A percentile compares a stretch with the other conserved stretches of the same genome.
Evolutionary conservation across 92 coral and sea anemone species (phyloP).

Genomic region (Hydrozoanthus gracilis): DNA sequence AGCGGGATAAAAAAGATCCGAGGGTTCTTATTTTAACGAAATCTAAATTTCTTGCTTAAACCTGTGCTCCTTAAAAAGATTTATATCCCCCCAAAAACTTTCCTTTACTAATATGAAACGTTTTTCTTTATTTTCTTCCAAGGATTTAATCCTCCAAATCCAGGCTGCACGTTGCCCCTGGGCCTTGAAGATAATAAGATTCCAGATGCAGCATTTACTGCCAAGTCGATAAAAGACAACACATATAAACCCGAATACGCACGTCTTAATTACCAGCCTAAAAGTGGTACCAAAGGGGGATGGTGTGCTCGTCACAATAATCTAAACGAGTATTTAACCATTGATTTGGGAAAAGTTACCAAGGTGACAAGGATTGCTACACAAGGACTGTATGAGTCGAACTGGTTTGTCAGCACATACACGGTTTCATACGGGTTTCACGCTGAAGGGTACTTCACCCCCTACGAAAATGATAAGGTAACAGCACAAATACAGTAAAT

Average conservation of each 20-base stretch:
- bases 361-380: constrained; percentile 36
- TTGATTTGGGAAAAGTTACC: constrained; percentile 23
- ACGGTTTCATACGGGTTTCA: constrained; percentile 7
- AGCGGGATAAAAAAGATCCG: too few species aligned
- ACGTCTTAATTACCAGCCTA: constrained; percentile 8
- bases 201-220: constrained; percentile 23
- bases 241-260: neutral
- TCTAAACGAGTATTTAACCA: constrained; percentile 20
- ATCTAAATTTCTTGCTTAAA: too few species aligned
- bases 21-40: too few species aligned
- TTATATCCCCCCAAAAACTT: too few species aligned
- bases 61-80: too few species aligned
- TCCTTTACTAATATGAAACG: too few species aligned
- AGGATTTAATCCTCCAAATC: constrained; percentile 29
- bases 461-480: constrained; percentile 28
- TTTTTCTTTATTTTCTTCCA: neutral
- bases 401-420: constrained; percentile 16
- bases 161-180: constrained; percentile 33
- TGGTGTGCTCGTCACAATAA: constrained; percentile 29
- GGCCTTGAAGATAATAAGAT: constrained; percentile 25
- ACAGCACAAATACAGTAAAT: neutral
- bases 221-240: neutral
- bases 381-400: neutral
- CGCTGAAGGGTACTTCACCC: neutral
- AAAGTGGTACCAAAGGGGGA: neutral